Evolutionary conservation across 2,888 invertebrate species (phyloP).

Genomic region (Dorcus parallelipipedus): DNA sequence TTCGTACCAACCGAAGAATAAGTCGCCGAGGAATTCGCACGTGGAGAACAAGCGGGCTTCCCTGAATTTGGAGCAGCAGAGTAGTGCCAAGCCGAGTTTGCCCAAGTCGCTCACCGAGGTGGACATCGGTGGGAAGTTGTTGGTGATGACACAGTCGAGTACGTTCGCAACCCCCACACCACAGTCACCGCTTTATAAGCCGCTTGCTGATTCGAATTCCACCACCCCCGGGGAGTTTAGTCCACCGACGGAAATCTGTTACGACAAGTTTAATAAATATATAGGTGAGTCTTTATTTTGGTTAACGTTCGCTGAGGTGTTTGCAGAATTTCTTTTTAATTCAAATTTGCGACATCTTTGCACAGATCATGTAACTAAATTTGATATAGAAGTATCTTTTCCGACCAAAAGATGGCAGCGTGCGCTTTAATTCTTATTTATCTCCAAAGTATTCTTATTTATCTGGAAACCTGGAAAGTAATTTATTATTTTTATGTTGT

Average conservation of each 20-base stretch:
- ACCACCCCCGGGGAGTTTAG: constrained; percentile 39
- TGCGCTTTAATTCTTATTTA: too few relatives aligned
- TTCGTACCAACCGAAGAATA: constrained; percentile 45
- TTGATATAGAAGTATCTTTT: too few relatives aligned
- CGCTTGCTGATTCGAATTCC: constrained; percentile 39
- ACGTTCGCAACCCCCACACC: constrained; percentile 40
- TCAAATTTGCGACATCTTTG: too few relatives aligned
- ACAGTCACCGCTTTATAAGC: constrained; percentile 44
- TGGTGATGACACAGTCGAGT: constrained; percentile 30
- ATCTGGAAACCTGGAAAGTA: too few relatives aligned
- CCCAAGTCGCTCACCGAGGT: constrained; percentile 44
- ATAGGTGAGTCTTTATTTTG: constrained; percentile 30
- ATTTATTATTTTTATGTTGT: not conserved
- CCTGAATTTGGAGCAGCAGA: constrained; percentile 36
- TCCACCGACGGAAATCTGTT: constrained; percentile 52
- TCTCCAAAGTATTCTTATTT: too few relatives aligned
- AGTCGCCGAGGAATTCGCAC: constrained; percentile 44
- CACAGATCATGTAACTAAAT: too few relatives aligned
- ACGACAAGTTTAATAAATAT: constrained; percentile 49
- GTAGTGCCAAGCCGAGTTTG: constrained; percentile 19
- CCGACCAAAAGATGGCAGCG: too few relatives aligned
- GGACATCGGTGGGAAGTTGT: constrained; percentile 35
- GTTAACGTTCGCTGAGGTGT: too few relatives aligned
- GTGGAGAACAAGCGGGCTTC: constrained; percentile 39
- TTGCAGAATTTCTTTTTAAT: too few relatives aligned